Base-by-base conservation (phyloP, 2,113 vertebrate genomes). In the Parus major region DNA sequence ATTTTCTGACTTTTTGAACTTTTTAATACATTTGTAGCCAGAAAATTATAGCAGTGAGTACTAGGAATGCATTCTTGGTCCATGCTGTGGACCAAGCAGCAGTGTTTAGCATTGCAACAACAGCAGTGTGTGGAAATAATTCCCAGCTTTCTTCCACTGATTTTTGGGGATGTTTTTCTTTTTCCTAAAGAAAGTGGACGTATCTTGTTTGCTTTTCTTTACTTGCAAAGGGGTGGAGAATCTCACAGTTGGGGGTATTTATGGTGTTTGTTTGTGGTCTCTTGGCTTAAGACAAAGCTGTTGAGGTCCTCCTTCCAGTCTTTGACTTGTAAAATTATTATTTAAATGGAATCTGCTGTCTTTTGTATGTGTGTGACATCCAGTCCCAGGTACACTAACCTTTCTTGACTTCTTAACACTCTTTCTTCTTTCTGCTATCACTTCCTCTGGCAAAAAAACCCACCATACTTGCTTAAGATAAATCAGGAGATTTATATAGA, bases 201-300 rank as follows among this genome's bases (percentile, higher is more conserved):
- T 79, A 33, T 5, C 21, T 56, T 6, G n/a, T 47, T 82, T 82
- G 39, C n/a, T 88, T 85, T 68, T 7, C 10, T 71, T 53, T 79
- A 64, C 36, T 88, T 88, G 39, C 31, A 52, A 20, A 78, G 15
- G 7, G 5, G 1, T 55, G 10, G 9, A 24, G 15, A 42, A 13
- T 82, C 42, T 75, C 0, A 0, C 28, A 16, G 11, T 55, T 46
- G 7, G 3, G 3, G 6, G 0, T 24, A 50, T 49, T 75, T 59
- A 16, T 46, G 19, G 8, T 36, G 53, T 35, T 25, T 60, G 8
- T 36, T 73, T 25, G 21, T 56, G n/a, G 5, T n/a, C 20, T 35
- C 13, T 29, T 39, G 22, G 8, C 11, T n/a, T 76, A 59, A 42
- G 21, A n/a, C 50, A 77, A 73, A 90, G 4, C 7, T 77, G 6